phyloP scores from a whole-genome alignment of 2,888 invertebrate genomes.

The Podabrus alpinus region DNA sequence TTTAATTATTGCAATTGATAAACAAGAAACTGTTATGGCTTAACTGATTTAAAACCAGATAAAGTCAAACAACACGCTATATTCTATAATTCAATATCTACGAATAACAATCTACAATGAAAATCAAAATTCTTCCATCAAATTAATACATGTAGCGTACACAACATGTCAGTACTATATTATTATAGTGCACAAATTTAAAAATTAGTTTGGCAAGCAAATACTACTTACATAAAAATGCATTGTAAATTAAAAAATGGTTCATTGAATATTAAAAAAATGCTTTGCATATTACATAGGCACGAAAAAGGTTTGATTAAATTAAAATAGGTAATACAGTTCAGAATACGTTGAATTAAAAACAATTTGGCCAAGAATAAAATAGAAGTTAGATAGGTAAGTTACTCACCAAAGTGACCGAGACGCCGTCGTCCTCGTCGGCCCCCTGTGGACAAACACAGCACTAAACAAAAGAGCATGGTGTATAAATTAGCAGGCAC shows the following conservation, averaged over 20 bases:
- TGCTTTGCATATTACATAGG: background rate
- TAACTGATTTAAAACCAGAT: conserved; percentile 8
- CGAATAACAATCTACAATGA: background rate
- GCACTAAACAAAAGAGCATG: conserved; percentile 54
- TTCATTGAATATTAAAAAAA: background rate
- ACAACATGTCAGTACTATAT: background rate
- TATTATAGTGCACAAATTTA: background rate
- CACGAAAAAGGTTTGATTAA: background rate
- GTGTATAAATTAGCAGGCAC: conserved; percentile 55
- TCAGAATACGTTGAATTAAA: background rate
- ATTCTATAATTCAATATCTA: conserved; percentile 6
- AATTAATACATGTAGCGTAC: background rate
- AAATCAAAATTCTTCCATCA: conserved; percentile 5
- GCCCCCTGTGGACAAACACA: conserved; percentile 65
- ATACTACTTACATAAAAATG: background rate
- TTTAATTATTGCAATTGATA: conserved; percentile 16
- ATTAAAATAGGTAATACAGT: background rate
- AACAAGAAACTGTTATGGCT: conserved; percentile 9
- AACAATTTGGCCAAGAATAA: conserved; percentile 26
- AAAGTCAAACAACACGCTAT: conserved; percentile 7
- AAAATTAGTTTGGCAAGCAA: background rate
- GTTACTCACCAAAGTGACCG: conserved; percentile 71
- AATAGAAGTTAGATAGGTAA: conserved; percentile 34
- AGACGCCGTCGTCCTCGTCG: conserved; percentile 75
- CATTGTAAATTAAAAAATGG: background rate